Evolutionary conservation across 2,888 invertebrate species (phyloP).

Genomic region (Lasioglossum figueresi): DNA sequence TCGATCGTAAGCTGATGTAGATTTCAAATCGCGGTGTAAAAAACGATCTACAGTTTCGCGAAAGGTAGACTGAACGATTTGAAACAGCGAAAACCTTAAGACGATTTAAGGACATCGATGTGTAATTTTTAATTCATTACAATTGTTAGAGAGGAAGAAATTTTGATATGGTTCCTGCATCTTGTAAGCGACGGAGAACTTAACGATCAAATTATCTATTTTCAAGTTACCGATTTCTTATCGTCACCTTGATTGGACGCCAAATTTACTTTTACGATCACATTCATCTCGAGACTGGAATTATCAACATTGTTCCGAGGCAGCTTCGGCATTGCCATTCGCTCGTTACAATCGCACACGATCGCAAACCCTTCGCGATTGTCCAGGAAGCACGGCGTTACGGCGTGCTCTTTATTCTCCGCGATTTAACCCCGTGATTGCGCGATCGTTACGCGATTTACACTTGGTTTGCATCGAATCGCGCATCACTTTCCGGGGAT

Average conservation of each 20-base stretch:
- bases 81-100: no score
- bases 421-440: conserved; percentile 16
- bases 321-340: not conserved
- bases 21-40: no score
- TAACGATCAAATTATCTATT: not conserved
- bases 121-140: no score
- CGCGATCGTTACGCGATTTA: conserved; percentile 18
- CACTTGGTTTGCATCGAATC: conserved; percentile 2
- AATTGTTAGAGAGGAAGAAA: no score
- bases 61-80: no score
- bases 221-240: not conserved
- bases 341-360: not conserved
- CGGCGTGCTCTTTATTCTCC: not conserved
- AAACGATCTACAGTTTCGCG: no score
- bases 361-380: not conserved
- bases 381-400: not conserved
- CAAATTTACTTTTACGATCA: not conserved
- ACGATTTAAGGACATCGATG: no score
- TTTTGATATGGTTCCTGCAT: no score
- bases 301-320: not conserved
- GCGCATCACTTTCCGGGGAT: not conserved
- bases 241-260: not conserved
- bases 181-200: no score
- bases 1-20: not conserved
- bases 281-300: not conserved